These are phyloP conservation scores for Cyrtonyx montezumae DNA, from an alignment of 2,113 vertebrate species.

Conservation along the genomic window DNA sequence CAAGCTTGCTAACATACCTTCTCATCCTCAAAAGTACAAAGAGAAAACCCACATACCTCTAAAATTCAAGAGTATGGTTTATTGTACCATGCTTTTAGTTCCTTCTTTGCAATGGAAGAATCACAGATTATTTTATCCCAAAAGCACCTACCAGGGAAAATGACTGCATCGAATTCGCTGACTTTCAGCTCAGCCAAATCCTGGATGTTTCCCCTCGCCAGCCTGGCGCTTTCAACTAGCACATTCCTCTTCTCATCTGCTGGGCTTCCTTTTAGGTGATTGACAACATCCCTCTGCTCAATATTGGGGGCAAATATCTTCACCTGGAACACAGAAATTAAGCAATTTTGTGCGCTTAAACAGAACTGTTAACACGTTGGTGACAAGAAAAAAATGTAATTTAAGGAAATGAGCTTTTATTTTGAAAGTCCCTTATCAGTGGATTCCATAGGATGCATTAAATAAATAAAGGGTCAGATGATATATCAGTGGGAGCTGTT, in stretches of 20 bases:
- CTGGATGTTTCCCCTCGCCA: conserved; percentile 82
- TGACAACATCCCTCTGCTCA: conserved; percentile 86
- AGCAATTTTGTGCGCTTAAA: neutral
- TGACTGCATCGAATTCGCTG: conserved; percentile 79
- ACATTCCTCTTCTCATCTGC: conserved; percentile 83
- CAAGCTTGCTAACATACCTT: neutral
- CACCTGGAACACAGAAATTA: conserved; percentile 75
- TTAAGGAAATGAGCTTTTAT: neutral
- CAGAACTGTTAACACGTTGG: neutral
- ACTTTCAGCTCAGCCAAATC: conserved; percentile 80
- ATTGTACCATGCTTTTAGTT: neutral
- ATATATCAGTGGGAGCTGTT: neutral
- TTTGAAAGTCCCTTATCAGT: neutral
- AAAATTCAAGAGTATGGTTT: neutral
- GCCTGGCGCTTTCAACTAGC: conserved; percentile 82
- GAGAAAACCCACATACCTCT: neutral
- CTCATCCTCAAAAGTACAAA: neutral
- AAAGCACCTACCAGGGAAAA: conserved; percentile 79
- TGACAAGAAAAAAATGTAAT: neutral
- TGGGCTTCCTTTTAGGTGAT: conserved; percentile 83
- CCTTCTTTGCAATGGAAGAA: neutral
- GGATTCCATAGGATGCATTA: neutral
- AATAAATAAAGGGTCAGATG: accelerated
- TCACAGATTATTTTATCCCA: neutral
- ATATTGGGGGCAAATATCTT: conserved; percentile 87